Conservation (phyloP, 2,888 invertebrate genomes). For the Parelbella ahira region DNA sequence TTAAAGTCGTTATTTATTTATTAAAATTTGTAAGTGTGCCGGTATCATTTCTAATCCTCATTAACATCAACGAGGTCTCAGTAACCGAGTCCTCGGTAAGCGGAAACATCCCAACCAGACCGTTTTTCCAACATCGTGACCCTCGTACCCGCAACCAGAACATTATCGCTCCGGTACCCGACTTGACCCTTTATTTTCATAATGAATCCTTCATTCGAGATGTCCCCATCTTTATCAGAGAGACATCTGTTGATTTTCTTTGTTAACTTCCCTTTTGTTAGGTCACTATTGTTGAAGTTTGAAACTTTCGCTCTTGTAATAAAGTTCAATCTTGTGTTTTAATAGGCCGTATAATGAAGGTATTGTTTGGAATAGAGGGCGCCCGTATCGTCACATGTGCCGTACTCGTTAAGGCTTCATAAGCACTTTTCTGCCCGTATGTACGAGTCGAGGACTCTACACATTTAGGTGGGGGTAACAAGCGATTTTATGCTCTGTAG, state of each 20-base stretch:
- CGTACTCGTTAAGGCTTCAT: slow-evolving; percentile 34
- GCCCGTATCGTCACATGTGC: slow-evolving; percentile 33
- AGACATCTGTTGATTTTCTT: slow-evolving; percentile 70
- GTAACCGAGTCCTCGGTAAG: too few species aligned
- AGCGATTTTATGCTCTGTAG: slow-evolving; percentile 15
- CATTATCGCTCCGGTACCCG: slow-evolving; percentile 51
- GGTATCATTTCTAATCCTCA: too few species aligned
- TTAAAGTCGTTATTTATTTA: too few species aligned
- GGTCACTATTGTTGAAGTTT: slow-evolving; percentile 23
- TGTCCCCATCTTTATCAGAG: slow-evolving; percentile 48
- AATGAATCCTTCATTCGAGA: slow-evolving; percentile 42
- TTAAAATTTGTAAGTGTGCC: too few species aligned
- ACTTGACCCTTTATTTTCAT: slow-evolving; percentile 55
- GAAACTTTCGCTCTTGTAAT: slow-evolving; percentile 42
- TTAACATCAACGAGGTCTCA: too few species aligned
- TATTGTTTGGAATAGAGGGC: slow-evolving; percentile 32
- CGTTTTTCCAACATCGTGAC: slow-evolving; percentile 2
- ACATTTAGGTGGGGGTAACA: too few species aligned
- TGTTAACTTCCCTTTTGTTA: slow-evolving; percentile 51
- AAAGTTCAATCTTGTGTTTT: slow-evolving; percentile 36
- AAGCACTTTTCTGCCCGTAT: slow-evolving; percentile 34
- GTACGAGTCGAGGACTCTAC: too few species aligned
- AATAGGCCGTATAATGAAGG: slow-evolving; percentile 39
- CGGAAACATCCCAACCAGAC: too few species aligned
- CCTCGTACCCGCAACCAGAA: slow-evolving; percentile 40